Evolutionary conservation across 2,113 vertebrate species (phyloP).

Genomic region (Gopherus flavomarginatus): DNA sequence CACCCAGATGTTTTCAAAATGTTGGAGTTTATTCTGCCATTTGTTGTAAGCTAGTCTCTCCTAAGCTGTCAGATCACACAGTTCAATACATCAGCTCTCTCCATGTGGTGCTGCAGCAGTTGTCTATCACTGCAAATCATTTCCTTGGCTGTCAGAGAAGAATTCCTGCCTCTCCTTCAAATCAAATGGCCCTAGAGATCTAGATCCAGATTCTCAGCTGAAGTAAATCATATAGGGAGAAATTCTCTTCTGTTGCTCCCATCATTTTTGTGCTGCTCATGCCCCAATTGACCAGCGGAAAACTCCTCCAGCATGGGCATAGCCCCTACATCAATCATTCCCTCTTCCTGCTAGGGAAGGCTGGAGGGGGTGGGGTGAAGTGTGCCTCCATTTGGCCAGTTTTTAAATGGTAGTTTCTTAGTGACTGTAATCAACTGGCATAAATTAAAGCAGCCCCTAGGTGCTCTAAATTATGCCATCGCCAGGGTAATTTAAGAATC

Average conservation of each 20-base stretch:
- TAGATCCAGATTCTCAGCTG: neutral
- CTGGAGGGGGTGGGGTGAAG: neutral
- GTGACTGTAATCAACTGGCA: neutral
- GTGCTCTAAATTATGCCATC: neutral
- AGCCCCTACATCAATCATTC: neutral
- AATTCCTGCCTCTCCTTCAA: neutral
- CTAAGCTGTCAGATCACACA: neutral
- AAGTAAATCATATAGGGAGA: neutral
- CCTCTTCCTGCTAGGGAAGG: neutral
- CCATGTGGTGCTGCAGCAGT: neutral
- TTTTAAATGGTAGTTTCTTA: neutral
- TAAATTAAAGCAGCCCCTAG: neutral
- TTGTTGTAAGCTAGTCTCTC: neutral
- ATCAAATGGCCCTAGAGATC: neutral
- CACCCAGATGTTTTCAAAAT: neutral
- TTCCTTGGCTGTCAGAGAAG: neutral
- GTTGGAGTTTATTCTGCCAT: neutral
- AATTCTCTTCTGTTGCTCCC: neutral
- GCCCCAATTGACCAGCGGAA: neutral
- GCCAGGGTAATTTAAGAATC: neutral
- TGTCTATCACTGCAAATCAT: neutral
- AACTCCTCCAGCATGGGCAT: neutral
- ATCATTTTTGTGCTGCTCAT: neutral
- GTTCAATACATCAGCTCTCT: neutral
- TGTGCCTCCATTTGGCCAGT: neutral